These are phyloP conservation scores for Spatulosminthurus flaviceps DNA, from an alignment of 2,888 invertebrate genomes.

Conservation along the genomic window DNA sequence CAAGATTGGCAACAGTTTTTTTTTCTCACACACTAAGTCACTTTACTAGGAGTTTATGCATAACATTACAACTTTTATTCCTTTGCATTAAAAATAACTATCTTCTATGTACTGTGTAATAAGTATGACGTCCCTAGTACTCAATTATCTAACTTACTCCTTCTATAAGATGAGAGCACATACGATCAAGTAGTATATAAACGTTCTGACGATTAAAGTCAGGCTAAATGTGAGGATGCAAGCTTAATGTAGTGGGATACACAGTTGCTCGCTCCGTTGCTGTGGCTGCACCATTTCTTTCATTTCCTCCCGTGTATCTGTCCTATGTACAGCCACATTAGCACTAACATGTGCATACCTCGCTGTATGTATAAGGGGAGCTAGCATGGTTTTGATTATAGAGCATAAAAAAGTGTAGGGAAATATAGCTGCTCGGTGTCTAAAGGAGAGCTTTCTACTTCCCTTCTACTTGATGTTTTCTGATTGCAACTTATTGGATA, in stretches of 20 bases:
- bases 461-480: no score
- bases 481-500: constrained; percentile 5
- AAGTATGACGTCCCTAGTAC: neutral
- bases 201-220: constrained; percentile 35
- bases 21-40: constrained; percentile 1
- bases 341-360: no score
- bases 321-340: no score
- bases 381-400: no score
- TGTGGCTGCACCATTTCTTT: no score
- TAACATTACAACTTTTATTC: no score
- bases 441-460: no score
- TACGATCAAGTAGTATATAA: no score
- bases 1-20: constrained; percentile 30
- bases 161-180: neutral
- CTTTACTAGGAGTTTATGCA: neutral
- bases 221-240: constrained; percentile 31
- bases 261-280: neutral
- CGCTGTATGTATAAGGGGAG: no score
- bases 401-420: no score
- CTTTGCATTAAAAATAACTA: neutral
- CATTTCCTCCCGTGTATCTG: no score
- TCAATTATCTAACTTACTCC: neutral
- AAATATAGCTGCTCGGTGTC: no score
- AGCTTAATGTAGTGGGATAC: constrained; percentile 15
- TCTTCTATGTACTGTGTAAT: neutral